Evolutionary conservation across 2,797 vertebrate genomes (phyloP), one percentile per base, ranked within the genome.

Genomic region (Acanthis flammea): DNA sequence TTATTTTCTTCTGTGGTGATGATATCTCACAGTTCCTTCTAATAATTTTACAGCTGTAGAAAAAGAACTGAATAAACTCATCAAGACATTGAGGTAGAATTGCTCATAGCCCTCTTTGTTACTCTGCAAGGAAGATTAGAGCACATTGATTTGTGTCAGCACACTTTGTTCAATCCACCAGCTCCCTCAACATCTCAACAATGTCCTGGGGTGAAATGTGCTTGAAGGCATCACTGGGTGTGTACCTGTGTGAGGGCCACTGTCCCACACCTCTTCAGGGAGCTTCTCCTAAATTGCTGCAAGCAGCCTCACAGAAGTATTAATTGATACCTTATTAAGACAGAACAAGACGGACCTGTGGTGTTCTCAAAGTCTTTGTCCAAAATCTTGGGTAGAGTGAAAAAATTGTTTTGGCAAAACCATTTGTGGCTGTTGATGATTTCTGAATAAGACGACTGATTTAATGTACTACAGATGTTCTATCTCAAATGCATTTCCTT

Each of bases 161-260:
- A 66, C 15, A 12, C 14, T 47, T 61, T 55, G 18, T 55, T 75
- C 41, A 87, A 35, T 39, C 58, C 48, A 62, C 8, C 60, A 41
- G 16, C 13, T 67, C 41, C 39, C 58, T 77, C 41, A 9, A 10
- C 39, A 37, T 23, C 6, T 60, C 67, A 53, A 42, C 45, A 60
- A 39, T 6, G 21, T 78, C 28, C 51, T 3, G 1, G 23, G 47
- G 15, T 48, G 70, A 82, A 85, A 71, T 24, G 25, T n/a, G 13
- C 23, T 73, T 7, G 0, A 13, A 75, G n/a, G 11, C 54, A 7
- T 30, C 79, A 37, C 19, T 3, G 28, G 19, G 7, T 30, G 11
- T 28, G 28, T 5, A 45, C 31, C 31, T n/a, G 2, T 4, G 0
- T 14, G 14, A 82, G 30, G 28, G 28, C 3, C 2, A 1, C n/a